A percentile compares a stretch with the other conserved stretches of the same genome.
Evolutionary conservation across 1,140 invertebrate genomes (phyloP).

Genomic region (Telenomus remus): DNA sequence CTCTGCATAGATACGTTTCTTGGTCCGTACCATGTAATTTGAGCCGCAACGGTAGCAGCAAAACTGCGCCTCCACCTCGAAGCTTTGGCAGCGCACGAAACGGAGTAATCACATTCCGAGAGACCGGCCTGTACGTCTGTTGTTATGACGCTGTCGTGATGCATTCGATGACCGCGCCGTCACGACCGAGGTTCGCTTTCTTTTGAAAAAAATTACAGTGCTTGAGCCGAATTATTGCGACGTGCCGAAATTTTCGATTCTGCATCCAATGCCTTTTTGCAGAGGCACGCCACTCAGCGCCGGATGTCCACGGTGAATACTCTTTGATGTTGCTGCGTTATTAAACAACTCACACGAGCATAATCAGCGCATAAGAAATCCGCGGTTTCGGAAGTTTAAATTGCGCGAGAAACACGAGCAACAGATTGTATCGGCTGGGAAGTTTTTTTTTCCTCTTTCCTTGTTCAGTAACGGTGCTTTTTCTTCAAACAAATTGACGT

Average conservation of each 20-base stretch:
- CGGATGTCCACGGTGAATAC: slow-evolving; percentile 14
- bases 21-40: slow-evolving; percentile 44
- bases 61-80: slow-evolving; percentile 27
- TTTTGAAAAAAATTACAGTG: slow-evolving; percentile 38
- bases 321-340: neutral
- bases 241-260: slow-evolving; percentile 20
- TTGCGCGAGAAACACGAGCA: slow-evolving; percentile 3
- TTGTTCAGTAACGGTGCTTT: neutral
- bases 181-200: slow-evolving; percentile 25
- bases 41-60: slow-evolving; percentile 50
- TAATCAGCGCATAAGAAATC: slow-evolving; percentile 5
- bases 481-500: neutral
- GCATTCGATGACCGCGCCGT: slow-evolving; percentile 25
- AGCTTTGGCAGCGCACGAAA: slow-evolving; percentile 38
- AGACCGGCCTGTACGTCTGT: slow-evolving; percentile 20
- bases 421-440: slow-evolving; percentile 4
- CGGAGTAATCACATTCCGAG: slow-evolving; percentile 38
- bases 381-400: slow-evolving; percentile 10
- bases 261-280: neutral
- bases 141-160: slow-evolving; percentile 39
- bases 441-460: neutral
- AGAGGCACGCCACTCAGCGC: slow-evolving; percentile 2
- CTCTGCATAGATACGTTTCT: slow-evolving; percentile 37
- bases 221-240: slow-evolving; percentile 5
- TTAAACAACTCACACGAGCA: neutral